phyloP scores from a whole-genome alignment of 2,113 vertebrate species.

The Trichomycterus rosablanca region DNA sequence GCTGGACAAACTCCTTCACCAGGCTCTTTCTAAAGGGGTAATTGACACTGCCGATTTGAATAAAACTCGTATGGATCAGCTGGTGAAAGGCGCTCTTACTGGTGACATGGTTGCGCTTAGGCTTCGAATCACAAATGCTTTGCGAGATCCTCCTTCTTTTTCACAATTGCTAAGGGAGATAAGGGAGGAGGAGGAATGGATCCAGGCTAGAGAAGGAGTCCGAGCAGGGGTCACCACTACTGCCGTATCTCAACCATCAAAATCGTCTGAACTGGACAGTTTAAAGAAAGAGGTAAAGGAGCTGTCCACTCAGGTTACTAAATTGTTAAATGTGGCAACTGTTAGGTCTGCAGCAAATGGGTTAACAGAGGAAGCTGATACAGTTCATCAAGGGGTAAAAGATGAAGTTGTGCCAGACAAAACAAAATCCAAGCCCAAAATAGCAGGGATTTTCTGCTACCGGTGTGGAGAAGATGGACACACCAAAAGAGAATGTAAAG shows the following conservation, averaged over 20 bases:
- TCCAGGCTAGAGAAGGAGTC: not conserved
- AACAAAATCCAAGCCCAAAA: not conserved
- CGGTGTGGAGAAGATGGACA: constrained; percentile 3
- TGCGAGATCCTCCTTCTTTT: constrained; percentile 27
- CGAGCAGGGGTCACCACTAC: not conserved
- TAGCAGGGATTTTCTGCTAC: not conserved
- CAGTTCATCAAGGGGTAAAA: not conserved
- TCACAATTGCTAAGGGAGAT: constrained; percentile 27
- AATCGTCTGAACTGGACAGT: not conserved
- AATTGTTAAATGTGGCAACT: not conserved
- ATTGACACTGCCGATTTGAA: constrained; percentile 23
- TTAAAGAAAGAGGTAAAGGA: constrained; percentile 2
- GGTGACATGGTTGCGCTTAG: constrained; percentile 25
- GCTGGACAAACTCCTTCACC: constrained; percentile 32
- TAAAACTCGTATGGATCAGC: constrained; percentile 11
- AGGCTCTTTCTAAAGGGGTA: constrained; percentile 8
- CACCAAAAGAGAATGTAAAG: not conserved
- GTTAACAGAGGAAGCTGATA: not conserved
- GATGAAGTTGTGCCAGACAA: not conserved
- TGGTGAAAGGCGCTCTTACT: constrained; percentile 23
- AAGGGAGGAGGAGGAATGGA: constrained; percentile 13
- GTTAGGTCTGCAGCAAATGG: not conserved
- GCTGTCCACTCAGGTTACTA: not conserved
- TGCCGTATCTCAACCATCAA: not conserved
- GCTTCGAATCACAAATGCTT: constrained; percentile 16